Base-by-base conservation (phyloP, 2,888 invertebrate genomes). In the Mesorhabditis belari region DNA sequence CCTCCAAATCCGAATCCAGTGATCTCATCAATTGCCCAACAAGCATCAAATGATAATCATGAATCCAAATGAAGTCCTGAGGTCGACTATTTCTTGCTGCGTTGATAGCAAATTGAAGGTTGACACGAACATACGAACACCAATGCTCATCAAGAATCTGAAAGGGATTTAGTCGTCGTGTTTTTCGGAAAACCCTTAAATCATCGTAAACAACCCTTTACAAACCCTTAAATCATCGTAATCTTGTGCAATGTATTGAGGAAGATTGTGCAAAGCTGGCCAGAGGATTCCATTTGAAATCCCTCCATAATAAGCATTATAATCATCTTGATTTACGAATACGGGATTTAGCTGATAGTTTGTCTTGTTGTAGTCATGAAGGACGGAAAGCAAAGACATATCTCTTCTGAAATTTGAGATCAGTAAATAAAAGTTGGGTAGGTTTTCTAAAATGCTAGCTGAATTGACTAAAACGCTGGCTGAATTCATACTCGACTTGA, bases 21-120 rank as follows among this genome's bases (percentile, higher is more conserved):
- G 69, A 71, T 27, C 74, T 59, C 71, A 77, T 76, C 12, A 77
- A 74, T 49, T 73, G 73, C 19, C 77, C 77, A 35, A 73, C 72
- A 3, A 77, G 67, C 71, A 77, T 74, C 52, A 77, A 61, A 62
- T 77, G 77, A 58, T 77, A 77, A 55, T 77, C 77, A 57, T 77
- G 77, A 55, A 77, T 77, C 77, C 77, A 77, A 44, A 77, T 73
- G 56, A 77, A 77, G 49, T 77, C 77, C 25, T 76, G 77, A 12
- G 74, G 71, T 23, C 77, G 60, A 50, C 73, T 71, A 59, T 77
- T 77, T 27, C 77, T 65, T 5, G 70, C 77, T 5, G 77, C 77
- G 57, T 77, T 77, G 27, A 77, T 65, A 2, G 70, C 73, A 50
- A 77, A 77, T 53, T 75, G 71, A 57, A 76, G 76, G 62, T 77